A percentile compares a stretch with the other conserved stretches of the same genome.
phyloP scores from a whole-genome alignment of 2,797 vertebrate genomes.

The Gadopsis bispinosus region DNA sequence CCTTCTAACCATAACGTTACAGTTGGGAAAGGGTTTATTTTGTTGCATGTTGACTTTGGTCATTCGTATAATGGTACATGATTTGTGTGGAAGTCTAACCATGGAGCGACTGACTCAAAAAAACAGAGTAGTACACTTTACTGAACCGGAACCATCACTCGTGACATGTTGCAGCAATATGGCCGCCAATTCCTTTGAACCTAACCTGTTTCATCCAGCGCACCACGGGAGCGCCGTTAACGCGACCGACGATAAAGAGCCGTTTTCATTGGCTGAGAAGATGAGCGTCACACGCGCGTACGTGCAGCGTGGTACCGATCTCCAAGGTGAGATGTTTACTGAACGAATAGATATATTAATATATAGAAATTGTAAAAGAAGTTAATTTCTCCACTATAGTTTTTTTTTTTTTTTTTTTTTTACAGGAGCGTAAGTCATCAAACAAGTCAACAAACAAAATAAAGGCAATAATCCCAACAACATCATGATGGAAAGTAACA shows the following conservation, averaged over 20 bases:
- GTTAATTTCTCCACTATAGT: background rate
- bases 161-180: background rate
- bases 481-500: background rate
- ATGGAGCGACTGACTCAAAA: no score
- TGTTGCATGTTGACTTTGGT: no score
- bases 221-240: no score
- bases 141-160: no score
- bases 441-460: background rate
- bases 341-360: background rate
- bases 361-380: no score
- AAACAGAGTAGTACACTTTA: no score
- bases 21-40: no score
- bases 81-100: no score
- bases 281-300: background rate
- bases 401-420: no score
- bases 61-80: no score
- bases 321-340: constrained; percentile 40
- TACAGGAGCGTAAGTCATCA: background rate
- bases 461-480: background rate
- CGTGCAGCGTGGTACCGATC: background rate
- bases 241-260: background rate
- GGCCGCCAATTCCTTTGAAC: background rate
- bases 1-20: no score
- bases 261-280: constrained; percentile 49
- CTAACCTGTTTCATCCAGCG: background rate